Percentiles rank a stretch among this genome's conserved stretches.
Evolutionary conservation across 1,140 invertebrate species (phyloP).

Genomic region (Leptinotarsa defecta): DNA sequence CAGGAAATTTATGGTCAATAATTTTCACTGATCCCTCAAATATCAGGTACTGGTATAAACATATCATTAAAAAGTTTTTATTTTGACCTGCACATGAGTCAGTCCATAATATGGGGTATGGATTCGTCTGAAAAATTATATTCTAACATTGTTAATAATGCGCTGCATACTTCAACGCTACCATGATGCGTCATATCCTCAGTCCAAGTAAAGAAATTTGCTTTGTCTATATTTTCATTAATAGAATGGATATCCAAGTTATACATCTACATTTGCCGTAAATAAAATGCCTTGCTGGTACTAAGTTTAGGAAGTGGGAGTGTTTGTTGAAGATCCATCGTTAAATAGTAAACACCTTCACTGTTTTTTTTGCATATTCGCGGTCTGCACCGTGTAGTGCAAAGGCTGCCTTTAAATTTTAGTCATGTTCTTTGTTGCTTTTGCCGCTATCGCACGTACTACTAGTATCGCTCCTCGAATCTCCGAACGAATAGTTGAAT

Average conservation of each 20-base stretch:
- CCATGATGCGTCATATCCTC: not conserved
- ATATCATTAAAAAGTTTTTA: not conserved
- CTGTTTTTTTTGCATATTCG: too few relatives aligned
- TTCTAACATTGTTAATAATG: too few relatives aligned
- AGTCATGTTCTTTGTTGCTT: too few relatives aligned
- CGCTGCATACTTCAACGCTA: not conserved
- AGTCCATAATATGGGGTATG: not conserved
- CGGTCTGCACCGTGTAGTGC: too few relatives aligned
- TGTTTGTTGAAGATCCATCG: not conserved
- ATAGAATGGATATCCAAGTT: not conserved
- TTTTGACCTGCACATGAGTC: not conserved
- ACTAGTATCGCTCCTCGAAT: too few relatives aligned
- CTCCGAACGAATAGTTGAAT: too few relatives aligned
- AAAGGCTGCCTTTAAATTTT: too few relatives aligned
- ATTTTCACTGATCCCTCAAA: not conserved
- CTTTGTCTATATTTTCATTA: not conserved
- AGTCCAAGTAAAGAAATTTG: not conserved
- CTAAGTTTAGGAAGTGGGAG: not conserved
- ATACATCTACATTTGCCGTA: not conserved
- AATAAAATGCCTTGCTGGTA: not conserved
- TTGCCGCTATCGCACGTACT: too few relatives aligned
- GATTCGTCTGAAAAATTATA: not conserved
- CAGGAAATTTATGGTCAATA: not conserved
- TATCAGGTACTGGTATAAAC: not conserved
- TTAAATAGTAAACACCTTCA: not conserved